Evolutionary conservation across 2,888 invertebrate species (phyloP).

Genomic region (Andrena praecox): DNA sequence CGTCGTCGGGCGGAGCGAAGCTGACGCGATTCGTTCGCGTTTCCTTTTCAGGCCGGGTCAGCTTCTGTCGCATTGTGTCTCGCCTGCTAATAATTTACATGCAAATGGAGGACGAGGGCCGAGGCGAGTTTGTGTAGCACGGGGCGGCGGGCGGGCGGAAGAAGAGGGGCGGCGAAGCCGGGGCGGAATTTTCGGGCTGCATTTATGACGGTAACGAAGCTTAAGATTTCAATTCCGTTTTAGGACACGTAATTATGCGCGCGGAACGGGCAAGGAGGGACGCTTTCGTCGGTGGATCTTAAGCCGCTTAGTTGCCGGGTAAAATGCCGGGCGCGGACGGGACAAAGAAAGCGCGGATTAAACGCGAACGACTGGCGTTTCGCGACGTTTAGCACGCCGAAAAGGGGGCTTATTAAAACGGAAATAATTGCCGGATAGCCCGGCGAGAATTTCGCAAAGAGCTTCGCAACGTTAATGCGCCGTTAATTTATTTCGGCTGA

Average conservation of each 20-base stretch:
- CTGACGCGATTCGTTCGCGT: slow-evolving; percentile 29
- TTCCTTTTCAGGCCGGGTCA: slow-evolving; percentile 25
- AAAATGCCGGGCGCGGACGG: slow-evolving; percentile 54
- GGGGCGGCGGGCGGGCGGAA: background rate
- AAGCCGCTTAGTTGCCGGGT: slow-evolving; percentile 70
- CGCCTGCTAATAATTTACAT: slow-evolving; percentile 44
- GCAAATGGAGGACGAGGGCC: slow-evolving; percentile 17
- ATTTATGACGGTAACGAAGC: slow-evolving; percentile 61
- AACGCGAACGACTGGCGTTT: slow-evolving; percentile 44
- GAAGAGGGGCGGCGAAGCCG: background rate
- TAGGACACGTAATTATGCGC: slow-evolving; percentile 66
- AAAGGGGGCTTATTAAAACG: slow-evolving; percentile 64
- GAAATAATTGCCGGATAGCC: slow-evolving; percentile 60
- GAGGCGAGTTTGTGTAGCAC: background rate
- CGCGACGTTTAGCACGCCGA: slow-evolving; percentile 40
- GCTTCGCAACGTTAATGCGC: background rate
- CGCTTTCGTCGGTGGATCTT: slow-evolving; percentile 64
- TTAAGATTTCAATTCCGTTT: slow-evolving; percentile 71
- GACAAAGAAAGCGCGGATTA: slow-evolving; percentile 68
- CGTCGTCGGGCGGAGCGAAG: background rate
- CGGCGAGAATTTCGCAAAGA: slow-evolving; percentile 17
- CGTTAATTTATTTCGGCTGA: slow-evolving; percentile 32
- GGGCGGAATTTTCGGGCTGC: slow-evolving; percentile 40
- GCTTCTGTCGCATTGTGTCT: slow-evolving; percentile 33
- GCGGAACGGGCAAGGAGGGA: slow-evolving; percentile 27